phyloP scores from a whole-genome alignment of 2,888 invertebrate species.

The Mesorhabditis sp. region DNA sequence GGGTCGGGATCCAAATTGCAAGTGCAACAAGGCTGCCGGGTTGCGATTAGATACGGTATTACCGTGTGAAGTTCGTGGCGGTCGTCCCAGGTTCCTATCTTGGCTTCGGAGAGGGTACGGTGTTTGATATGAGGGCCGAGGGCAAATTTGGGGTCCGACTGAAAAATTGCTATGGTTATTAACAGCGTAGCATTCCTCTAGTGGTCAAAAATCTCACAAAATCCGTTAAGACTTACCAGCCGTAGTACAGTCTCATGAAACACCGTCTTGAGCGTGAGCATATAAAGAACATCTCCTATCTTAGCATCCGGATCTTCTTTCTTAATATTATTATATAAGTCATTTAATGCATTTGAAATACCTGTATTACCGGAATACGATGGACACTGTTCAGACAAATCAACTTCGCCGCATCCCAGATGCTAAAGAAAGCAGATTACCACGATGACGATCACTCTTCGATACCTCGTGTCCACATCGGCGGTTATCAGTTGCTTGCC shows the following conservation, averaged over 20 bases:
- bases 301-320: conserved; percentile 21
- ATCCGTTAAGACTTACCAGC: conserved; percentile 20
- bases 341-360: not conserved
- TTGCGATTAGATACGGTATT: no score
- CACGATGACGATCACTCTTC: not conserved
- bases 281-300: conserved; percentile 36
- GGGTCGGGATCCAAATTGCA: no score
- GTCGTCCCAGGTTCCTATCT: conserved; percentile 49
- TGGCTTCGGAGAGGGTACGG: conserved; percentile 39
- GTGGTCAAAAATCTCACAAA: not conserved
- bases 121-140: conserved; percentile 44
- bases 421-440: conserved; percentile 26
- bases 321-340: conserved; percentile 7
- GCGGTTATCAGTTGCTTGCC: conserved; percentile 14
- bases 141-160: conserved; percentile 44
- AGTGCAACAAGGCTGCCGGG: no score
- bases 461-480: conserved; percentile 14
- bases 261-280: conserved; percentile 44
- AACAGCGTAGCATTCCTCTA: not conserved
- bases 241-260: conserved; percentile 48
- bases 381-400: conserved; percentile 50
- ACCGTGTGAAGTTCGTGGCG: conserved; percentile 21
- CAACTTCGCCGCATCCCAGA: conserved; percentile 53
- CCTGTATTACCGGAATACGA: conserved; percentile 41
- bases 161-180: conserved; percentile 7